Base-by-base conservation (phyloP, 1,140 invertebrate genomes). In the Bombyx mandarina region DNA sequence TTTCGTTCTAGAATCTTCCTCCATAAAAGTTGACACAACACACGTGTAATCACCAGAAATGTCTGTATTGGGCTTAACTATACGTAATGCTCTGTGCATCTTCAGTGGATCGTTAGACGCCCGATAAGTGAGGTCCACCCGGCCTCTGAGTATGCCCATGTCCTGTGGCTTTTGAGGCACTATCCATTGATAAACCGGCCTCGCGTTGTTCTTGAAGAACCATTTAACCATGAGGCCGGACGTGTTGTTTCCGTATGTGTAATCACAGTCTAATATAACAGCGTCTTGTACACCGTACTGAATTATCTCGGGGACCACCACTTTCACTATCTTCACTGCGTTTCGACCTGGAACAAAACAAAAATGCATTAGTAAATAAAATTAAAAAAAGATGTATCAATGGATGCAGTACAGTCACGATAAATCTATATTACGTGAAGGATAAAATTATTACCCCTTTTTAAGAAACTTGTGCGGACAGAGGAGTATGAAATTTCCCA, bases 141-240 rank as follows among this genome's bases (percentile, higher is more conserved):
- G 86, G 50, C 91, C 92, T 60, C 90, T 88, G 42, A 94, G 84
- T 18, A 93, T 88, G 44, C 91, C 92, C 55, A 90, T 77, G 35
- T 89, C 91, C 62, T 91, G 89, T 2, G 92, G 92, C 64, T 89
- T 89, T 49, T 89, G 84, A 3, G 89, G 89, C 10, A 90, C 89
- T 52, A 95, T 94, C 94, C 94, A 95, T 75, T 95, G 93, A 75
- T 95, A 95, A 7, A 95, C 90, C 6, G 92, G 91, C 44, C 89
- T 86, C 1, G 89, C 88, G 69, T 90, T 89, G 56, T 91, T 89
- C 71, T 92, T 92, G 76, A 94, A 92, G 79, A 91, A 95, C 94
- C 94, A 95, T 78, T 95, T 94, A 57, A 95, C 92, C 44, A 94
- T 92, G 43, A 95, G 80, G 43, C 90, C 92, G 2, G 75, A 64